phyloP scores from a whole-genome alignment of 2,888 invertebrate genomes.

The Mylabris sibirica region DNA sequence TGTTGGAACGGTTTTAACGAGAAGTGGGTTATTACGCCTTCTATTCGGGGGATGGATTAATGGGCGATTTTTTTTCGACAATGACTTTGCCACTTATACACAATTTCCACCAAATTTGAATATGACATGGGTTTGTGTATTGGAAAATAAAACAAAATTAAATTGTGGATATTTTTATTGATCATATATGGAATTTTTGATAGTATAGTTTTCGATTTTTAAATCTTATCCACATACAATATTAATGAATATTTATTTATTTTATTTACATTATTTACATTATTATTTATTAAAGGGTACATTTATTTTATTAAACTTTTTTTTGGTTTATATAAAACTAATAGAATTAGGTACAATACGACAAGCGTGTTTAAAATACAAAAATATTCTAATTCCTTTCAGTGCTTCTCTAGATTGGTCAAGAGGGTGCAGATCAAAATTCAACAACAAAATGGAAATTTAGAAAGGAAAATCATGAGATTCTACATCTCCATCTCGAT shows the following conservation, averaged over 20 bases:
- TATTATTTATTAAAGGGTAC: slow-evolving; percentile 35
- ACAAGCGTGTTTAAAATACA: slow-evolving; percentile 49
- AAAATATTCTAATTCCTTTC: slow-evolving; percentile 52
- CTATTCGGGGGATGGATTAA: not conserved
- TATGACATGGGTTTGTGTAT: not conserved
- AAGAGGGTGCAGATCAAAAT: slow-evolving; percentile 45
- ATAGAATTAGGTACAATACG: slow-evolving; percentile 43
- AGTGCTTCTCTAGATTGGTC: slow-evolving; percentile 53
- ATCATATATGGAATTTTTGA: slow-evolving; percentile 22
- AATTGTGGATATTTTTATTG: slow-evolving; percentile 26
- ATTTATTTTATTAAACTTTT: slow-evolving; percentile 27
- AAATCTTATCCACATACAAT: slow-evolving; percentile 44
- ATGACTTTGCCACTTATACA: not conserved
- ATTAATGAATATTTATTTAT: slow-evolving; percentile 43
- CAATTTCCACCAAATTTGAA: no score
- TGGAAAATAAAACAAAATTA: not conserved
- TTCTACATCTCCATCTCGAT: not conserved
- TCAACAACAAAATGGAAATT: not conserved
- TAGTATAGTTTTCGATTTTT: slow-evolving; percentile 22
- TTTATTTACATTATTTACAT: slow-evolving; percentile 47
- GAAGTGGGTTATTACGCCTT: not conserved
- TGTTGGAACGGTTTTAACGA: not conserved
- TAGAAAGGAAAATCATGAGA: not conserved
- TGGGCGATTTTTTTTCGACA: not conserved
- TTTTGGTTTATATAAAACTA: slow-evolving; percentile 43